Evolutionary conservation across 2,888 invertebrate species (phyloP).

Genomic region (Heliconius sara): DNA sequence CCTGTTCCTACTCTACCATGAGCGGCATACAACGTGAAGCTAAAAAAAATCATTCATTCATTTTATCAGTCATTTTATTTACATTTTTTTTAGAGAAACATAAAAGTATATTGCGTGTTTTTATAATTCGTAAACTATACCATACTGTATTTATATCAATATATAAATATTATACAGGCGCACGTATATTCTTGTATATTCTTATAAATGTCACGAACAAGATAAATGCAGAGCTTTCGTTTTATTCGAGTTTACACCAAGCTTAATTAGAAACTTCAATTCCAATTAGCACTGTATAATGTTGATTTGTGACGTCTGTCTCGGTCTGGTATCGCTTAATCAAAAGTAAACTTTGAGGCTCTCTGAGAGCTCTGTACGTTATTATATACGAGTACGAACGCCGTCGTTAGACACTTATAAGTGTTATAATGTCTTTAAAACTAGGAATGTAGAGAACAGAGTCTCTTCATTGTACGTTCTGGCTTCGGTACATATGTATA

Average conservation of each 20-base stretch:
- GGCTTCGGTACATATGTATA: too few relatives aligned
- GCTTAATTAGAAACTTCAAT: conserved; percentile 23
- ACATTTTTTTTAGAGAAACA: neutral
- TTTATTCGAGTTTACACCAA: conserved; percentile 14
- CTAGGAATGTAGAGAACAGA: too few relatives aligned
- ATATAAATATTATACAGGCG: neutral
- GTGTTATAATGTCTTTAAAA: too few relatives aligned
- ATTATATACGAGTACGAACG: too few relatives aligned
- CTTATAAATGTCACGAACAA: neutral
- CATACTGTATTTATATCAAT: neutral
- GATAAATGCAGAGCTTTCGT: neutral
- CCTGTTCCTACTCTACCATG: neutral
- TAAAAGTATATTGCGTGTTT: neutral
- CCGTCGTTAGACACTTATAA: too few relatives aligned
- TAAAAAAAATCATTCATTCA: too few relatives aligned
- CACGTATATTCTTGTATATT: neutral
- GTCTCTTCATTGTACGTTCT: too few relatives aligned
- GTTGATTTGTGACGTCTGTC: conserved; percentile 15
- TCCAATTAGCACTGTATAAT: conserved; percentile 22
- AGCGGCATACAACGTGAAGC: too few relatives aligned
- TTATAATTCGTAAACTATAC: neutral
- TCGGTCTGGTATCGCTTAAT: neutral
- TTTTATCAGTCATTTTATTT: too few relatives aligned
- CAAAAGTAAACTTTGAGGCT: conserved; percentile 1
- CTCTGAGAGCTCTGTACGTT: too few relatives aligned